These are phyloP conservation scores for Eupeodes luniger DNA, from an alignment of 2,888 invertebrate genomes.

Conservation along the genomic window DNA sequence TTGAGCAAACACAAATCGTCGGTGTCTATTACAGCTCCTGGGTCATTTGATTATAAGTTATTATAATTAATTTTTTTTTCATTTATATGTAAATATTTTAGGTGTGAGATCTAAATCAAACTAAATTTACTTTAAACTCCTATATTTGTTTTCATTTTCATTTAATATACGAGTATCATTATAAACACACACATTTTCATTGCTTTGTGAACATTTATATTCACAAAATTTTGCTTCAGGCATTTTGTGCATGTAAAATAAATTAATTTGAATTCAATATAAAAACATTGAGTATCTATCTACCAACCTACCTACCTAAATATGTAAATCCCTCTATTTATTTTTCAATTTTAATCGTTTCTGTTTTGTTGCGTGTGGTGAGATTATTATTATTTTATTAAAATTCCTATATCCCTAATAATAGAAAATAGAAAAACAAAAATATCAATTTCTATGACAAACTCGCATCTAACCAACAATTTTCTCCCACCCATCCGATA, in stretches of 20 bases:
- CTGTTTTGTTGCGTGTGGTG: background rate
- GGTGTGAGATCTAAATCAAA: too few relatives aligned
- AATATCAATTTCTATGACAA: background rate
- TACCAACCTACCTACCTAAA: background rate
- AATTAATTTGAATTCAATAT: conserved; percentile 1
- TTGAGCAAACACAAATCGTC: too few relatives aligned
- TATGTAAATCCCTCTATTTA: background rate
- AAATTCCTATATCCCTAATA: background rate
- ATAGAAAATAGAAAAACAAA: background rate
- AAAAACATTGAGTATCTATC: background rate
- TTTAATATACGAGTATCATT: background rate
- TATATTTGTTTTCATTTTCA: background rate
- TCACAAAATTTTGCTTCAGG: background rate
- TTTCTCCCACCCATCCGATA: background rate
- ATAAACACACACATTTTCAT: background rate
- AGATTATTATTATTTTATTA: conserved; percentile 1
- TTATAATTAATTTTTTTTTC: too few relatives aligned
- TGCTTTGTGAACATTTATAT: background rate
- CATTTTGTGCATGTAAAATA: background rate
- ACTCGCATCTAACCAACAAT: background rate
- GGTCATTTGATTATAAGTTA: too few relatives aligned
- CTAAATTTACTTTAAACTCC: too few relatives aligned
- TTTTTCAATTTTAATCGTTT: background rate
- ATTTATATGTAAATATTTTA: too few relatives aligned
- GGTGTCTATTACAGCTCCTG: too few relatives aligned